phyloP scores from a whole-genome alignment of 2,888 invertebrate species.

The Agelastica alni region DNA sequence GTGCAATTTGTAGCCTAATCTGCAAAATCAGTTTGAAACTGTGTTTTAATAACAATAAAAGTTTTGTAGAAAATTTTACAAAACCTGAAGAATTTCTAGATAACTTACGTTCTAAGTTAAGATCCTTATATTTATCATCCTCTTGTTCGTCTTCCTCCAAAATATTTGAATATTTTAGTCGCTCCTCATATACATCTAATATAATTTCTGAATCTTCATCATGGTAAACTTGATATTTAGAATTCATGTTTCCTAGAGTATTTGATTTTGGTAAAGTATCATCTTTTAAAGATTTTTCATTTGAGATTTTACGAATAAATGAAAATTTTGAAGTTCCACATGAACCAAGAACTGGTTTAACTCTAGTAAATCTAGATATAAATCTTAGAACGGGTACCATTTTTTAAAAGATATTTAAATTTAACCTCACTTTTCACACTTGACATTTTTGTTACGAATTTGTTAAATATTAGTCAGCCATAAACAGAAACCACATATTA shows the following conservation, averaged over 20 bases:
- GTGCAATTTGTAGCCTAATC: no score
- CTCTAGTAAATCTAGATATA: constrained; percentile 1
- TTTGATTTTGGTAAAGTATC: neutral
- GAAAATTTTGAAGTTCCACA: neutral
- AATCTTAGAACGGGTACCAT: constrained; percentile 11
- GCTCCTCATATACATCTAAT: constrained; percentile 74
- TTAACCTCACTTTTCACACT: no score
- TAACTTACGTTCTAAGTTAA: constrained; percentile 64
- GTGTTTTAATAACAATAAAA: no score
- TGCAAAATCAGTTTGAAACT: no score
- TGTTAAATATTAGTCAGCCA: no score
- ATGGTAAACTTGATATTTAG: constrained; percentile 71
- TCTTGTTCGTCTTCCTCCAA: constrained; percentile 47
- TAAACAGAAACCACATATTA: no score
- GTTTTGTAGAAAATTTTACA: no score
- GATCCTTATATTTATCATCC: constrained; percentile 66
- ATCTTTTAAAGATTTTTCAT: neutral
- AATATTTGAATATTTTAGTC: constrained; percentile 46
- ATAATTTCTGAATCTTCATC: constrained; percentile 73
- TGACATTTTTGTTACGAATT: no score
- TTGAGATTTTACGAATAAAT: constrained; percentile 8
- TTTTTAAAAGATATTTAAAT: neutral
- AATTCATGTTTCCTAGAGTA: constrained; percentile 42
- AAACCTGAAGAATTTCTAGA: neutral
- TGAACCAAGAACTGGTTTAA: no score